Evolutionary conservation across 2,888 invertebrate species (phyloP).

Genomic region (Hedychridium roseum): DNA sequence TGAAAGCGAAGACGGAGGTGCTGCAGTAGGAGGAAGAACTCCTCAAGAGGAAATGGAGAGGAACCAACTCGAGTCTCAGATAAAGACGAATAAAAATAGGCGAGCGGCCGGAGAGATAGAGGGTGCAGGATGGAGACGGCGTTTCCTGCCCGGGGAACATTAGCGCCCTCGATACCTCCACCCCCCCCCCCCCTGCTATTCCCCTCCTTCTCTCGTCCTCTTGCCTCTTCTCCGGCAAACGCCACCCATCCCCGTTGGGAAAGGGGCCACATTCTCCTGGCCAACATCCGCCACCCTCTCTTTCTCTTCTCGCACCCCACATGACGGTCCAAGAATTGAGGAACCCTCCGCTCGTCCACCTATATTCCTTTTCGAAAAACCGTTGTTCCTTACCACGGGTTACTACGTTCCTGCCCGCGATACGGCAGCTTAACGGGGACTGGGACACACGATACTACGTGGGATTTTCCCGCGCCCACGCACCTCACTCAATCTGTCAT

Average conservation of each 20-base stretch:
- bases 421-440: too few species aligned
- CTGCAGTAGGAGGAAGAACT: constrained; percentile 41
- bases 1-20: constrained; percentile 18
- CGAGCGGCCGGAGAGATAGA: constrained; percentile 57
- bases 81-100: constrained; percentile 64
- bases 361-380: constrained; percentile 1
- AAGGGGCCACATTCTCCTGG: constrained; percentile 31
- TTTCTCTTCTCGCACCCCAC: constrained; percentile 13
- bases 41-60: constrained; percentile 64
- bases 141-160: constrained; percentile 63
- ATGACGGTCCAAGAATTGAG: constrained; percentile 39
- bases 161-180: constrained; percentile 61
- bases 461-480: too few species aligned
- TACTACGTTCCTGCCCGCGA: too few species aligned
- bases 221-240: constrained; percentile 20
- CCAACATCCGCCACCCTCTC: constrained; percentile 25
- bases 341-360: constrained; percentile 5
- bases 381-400: too few species aligned
- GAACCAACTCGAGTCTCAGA: constrained; percentile 64
- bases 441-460: too few species aligned
- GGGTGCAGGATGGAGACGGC: constrained; percentile 61
- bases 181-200: constrained; percentile 21
- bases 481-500: too few species aligned
- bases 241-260: constrained; percentile 20
- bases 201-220: constrained; percentile 16